These are phyloP conservation scores for Lycodopsis pacificus DNA, from an alignment of 2,797 vertebrate species.

Conservation along the genomic window DNA sequence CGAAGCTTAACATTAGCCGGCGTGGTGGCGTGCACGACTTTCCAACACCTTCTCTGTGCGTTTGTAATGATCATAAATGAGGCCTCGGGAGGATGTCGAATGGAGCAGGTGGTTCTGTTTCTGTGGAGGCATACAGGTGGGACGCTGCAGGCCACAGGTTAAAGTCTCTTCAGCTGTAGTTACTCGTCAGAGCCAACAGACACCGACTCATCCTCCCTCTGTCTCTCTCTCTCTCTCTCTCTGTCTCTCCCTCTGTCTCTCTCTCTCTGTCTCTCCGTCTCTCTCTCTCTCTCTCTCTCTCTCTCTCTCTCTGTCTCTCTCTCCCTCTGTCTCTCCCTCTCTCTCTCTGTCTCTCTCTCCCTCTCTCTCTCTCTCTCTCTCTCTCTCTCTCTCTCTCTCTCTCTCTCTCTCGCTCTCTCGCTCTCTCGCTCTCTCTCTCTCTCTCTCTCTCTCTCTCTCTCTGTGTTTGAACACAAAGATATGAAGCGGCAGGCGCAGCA, in stretches of 20 bases:
- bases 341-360: constrained; percentile 7
- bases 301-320: too few relatives aligned
- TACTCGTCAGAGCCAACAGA: constrained; percentile 49
- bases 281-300: too few relatives aligned
- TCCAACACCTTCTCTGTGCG: constrained; percentile 4
- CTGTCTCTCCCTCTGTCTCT: too few relatives aligned
- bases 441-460: background rate
- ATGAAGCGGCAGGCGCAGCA: background rate
- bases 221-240: background rate
- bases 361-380: too few relatives aligned
- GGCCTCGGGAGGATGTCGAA: constrained; percentile 31
- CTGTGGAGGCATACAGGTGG: constrained; percentile 50
- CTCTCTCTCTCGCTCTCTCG: too few relatives aligned
- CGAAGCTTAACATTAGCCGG: constrained; percentile 30
- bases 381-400: too few relatives aligned
- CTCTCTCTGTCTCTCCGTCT: too few relatives aligned
- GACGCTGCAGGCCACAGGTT: constrained; percentile 58
- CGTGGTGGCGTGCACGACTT: constrained; percentile 18
- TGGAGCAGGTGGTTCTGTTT: constrained; percentile 39
- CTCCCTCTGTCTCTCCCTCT: background rate
- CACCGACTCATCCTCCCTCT: constrained; percentile 40
- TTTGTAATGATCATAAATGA: constrained; percentile 49
- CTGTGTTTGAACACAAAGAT: too few relatives aligned
- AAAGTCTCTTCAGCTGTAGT: constrained; percentile 39
- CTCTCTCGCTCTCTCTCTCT: background rate